phyloP scores from a whole-genome alignment of 1,140 invertebrate genomes.

The Chironomus striatipennis region DNA sequence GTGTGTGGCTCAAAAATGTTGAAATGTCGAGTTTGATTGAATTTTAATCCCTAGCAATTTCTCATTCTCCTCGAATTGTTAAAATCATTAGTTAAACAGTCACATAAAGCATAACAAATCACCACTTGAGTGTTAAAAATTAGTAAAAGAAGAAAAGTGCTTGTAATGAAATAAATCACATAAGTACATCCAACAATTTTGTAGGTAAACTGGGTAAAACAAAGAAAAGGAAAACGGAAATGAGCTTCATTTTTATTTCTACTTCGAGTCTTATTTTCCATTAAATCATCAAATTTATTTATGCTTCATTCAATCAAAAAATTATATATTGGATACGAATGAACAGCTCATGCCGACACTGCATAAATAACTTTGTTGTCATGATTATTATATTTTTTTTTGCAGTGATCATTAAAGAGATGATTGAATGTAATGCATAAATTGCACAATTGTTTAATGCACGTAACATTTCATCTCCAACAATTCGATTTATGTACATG shows the following conservation, averaged over 20 bases:
- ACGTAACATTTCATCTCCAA: slow-evolving; percentile 1
- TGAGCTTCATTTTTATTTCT: neutral
- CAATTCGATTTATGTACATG: neutral
- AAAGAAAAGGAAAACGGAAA: slow-evolving; percentile 1
- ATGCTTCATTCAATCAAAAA: neutral
- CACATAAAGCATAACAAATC: neutral
- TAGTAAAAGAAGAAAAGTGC: too few species aligned
- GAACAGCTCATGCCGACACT: neutral
- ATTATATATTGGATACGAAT: neutral
- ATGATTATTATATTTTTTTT: neutral
- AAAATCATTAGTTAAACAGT: neutral
- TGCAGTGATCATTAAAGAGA: neutral
- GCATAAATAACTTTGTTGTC: neutral
- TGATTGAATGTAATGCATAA: neutral
- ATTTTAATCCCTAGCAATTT: too few species aligned
- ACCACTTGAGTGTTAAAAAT: neutral
- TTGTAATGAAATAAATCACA: neutral
- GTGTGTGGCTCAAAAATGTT: too few species aligned
- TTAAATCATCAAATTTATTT: neutral
- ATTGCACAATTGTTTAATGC: slow-evolving; percentile 6
- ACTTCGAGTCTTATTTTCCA: neutral
- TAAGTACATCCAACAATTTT: neutral
- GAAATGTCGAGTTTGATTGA: too few species aligned
- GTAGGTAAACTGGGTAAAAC: neutral
- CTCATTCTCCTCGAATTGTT: too few species aligned